Evolutionary conservation across 2,797 vertebrate genomes (phyloP), one percentile per base, ranked within the genome.

Genomic region (Sebastes glaucus): DNA sequence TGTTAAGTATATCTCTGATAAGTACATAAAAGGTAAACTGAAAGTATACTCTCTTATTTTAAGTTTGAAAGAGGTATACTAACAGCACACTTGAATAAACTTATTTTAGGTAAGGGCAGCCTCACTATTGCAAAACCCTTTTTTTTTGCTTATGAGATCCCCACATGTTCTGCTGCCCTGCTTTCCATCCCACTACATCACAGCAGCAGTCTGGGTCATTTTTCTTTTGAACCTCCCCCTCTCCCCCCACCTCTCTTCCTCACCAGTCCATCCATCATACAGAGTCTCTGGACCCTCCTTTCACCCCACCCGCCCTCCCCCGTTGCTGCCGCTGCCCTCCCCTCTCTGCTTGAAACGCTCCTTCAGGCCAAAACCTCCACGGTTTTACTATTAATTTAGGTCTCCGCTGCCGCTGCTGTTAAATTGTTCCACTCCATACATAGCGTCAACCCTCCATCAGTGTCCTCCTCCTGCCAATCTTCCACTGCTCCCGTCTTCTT

Each of bases 231-330:
- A 93, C 83, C 79, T 62, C 71, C 70, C 79, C 65, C 46, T 49
- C 71, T 55, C 64, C 3, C 55, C 52, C 77, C 71, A 80, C 74
- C 56, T 63, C 77, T 78, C 82, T 78, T 88, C 81, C 83, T 88
- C 89, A 84, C 80, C 81, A 89, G 87, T 91, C 89, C 92, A 95
- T 96, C 93, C 92, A 95, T 96, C 95, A 95, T 87, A 88, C 80
- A 65, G 75, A 82, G 84, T 76, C 73, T 85, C 42, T 83, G 80
- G 83, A 83, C 78, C 81, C 88, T 90, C 89, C 85, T 87, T 81
- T 87, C 78, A 74, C 83, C 78, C 86, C 85, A 71, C 72, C 80
- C 78, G 5, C 49, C 62, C 71, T 72, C 77, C 78, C 65, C 76
- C 80, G 60, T 6, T 76, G 78, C 77, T 89, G 83, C 85, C 55